These are phyloP conservation scores for Myotis brandtii DNA, from an alignment of 2,113 vertebrate genomes.

Conservation along the genomic window DNA sequence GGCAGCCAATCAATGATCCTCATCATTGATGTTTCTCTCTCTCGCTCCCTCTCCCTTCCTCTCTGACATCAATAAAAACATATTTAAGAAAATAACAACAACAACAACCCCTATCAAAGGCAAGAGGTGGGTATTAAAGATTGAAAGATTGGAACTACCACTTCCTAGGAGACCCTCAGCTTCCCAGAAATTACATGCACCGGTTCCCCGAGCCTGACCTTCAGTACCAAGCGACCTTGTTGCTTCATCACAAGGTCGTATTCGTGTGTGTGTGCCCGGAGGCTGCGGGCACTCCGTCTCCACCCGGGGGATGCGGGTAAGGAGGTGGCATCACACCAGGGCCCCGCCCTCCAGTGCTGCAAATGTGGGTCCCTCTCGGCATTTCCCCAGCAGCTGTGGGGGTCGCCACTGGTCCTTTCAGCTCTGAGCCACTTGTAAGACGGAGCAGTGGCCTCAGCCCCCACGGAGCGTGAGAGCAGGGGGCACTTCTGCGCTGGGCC, in stretches of 20 bases:
- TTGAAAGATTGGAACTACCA: not conserved
- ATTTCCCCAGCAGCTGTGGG: not conserved
- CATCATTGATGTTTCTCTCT: not conserved
- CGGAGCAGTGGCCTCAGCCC: not conserved
- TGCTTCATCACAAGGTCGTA: not conserved
- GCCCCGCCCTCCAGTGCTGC: not conserved
- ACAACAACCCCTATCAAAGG: not conserved
- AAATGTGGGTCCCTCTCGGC: not conserved
- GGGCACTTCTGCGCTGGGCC: no score
- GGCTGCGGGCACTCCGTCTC: accelerated
- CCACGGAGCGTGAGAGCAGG: not conserved
- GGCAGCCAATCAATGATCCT: not conserved
- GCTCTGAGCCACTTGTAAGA: not conserved
- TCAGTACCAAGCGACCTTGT: not conserved
- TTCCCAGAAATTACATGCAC: not conserved
- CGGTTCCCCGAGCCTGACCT: not conserved
- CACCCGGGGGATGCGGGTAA: not conserved
- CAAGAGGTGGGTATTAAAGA: not conserved
- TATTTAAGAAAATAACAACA: not conserved
- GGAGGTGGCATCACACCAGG: not conserved
- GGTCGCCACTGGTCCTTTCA: not conserved
- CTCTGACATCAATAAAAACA: not conserved
- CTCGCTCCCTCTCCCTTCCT: not conserved
- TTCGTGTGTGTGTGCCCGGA: not conserved
- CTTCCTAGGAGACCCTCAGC: not conserved